These are phyloP conservation scores for Menidia menidia DNA, from an alignment of 2,797 vertebrate species.

Conservation along the genomic window DNA sequence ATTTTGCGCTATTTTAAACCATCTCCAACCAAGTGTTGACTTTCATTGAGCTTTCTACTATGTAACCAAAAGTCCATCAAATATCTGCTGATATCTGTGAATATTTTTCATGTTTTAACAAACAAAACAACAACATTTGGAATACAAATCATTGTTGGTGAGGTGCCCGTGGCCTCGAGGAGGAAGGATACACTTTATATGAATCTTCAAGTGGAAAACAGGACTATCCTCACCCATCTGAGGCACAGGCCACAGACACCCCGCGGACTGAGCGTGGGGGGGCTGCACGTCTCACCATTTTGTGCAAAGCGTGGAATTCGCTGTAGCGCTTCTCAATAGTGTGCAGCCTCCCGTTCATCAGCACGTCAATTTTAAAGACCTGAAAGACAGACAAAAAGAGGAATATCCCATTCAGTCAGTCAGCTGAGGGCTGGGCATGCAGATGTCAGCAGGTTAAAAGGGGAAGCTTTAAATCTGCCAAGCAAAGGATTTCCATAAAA, in stretches of 20 bases:
- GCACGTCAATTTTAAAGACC: conserved; percentile 97
- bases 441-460: conserved; percentile 48
- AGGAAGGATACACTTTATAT: too few species aligned
- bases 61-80: too few species aligned
- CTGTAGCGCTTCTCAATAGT: conserved; percentile 97
- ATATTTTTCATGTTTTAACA: too few species aligned
- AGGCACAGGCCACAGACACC: background rate
- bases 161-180: too few species aligned
- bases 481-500: background rate
- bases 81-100: background rate
- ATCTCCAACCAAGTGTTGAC: too few species aligned
- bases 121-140: too few species aligned
- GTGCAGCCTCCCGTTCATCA: conserved; percentile 94
- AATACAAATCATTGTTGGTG: too few species aligned
- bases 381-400: conserved; percentile 70
- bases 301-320: conserved; percentile 96
- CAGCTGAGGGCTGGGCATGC: conserved; percentile 11
- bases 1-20: background rate
- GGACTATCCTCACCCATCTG: background rate
- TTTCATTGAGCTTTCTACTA: too few species aligned
- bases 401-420: background rate
- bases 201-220: too few species aligned
- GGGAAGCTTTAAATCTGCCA: conserved; percentile 57
- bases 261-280: too few species aligned
- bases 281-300: conserved; percentile 87